Evolutionary conservation across 2,113 vertebrate genomes (phyloP).

Genomic region (Sebastes fasciatus): DNA sequence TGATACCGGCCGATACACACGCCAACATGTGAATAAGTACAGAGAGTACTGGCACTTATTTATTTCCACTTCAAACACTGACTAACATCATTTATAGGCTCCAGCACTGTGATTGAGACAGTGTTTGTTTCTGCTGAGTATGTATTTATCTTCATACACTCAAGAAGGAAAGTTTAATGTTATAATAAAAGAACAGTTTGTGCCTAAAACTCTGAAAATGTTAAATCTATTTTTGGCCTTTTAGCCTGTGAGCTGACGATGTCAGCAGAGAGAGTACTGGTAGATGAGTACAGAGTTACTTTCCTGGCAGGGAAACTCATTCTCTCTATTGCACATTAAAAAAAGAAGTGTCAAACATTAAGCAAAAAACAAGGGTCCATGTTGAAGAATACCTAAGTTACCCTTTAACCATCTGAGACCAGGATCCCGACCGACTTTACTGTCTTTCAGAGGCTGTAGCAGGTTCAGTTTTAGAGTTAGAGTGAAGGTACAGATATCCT

Average conservation of each 20-base stretch:
- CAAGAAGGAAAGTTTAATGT: not conserved
- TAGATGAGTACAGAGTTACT: not conserved
- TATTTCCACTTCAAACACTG: too few relatives aligned
- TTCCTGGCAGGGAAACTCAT: not conserved
- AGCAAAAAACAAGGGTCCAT: not conserved
- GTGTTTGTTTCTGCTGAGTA: constrained; percentile 33
- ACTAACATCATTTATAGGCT: constrained; percentile 26
- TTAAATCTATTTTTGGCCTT: not conserved
- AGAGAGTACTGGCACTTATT: too few relatives aligned
- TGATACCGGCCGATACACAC: too few relatives aligned
- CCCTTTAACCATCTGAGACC: too few relatives aligned
- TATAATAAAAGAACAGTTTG: not conserved
- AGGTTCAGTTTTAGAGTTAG: too few relatives aligned
- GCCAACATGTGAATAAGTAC: too few relatives aligned
- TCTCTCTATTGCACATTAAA: not conserved
- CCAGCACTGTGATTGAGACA: constrained; percentile 8
- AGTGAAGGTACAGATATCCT: too few relatives aligned
- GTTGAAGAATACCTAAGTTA: too few relatives aligned
- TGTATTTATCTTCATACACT: constrained; percentile 14
- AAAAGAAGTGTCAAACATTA: not conserved
- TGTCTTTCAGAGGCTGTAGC: too few relatives aligned
- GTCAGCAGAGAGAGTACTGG: not conserved
- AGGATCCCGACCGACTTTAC: too few relatives aligned
- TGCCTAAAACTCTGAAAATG: not conserved
- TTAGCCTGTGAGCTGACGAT: not conserved